Evolutionary conservation across 2,888 invertebrate genomes (phyloP), one percentile per base, ranked within the genome.

Genomic region (Agrypnus murinus): DNA sequence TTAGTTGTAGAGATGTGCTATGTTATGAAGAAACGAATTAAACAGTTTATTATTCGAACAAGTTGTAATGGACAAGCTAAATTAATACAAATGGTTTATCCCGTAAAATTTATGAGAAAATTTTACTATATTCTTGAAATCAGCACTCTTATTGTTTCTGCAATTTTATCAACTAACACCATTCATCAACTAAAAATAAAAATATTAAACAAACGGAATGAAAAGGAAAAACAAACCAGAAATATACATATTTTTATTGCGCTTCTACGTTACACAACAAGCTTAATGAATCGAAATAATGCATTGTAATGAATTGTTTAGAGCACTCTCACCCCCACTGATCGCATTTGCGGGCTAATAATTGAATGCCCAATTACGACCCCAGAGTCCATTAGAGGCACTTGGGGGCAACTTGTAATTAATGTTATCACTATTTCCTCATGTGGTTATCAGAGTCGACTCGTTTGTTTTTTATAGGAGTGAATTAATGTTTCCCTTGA

Each of bases 281-380:
- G 17, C 15, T 25, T 55, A 38, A 50, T 60, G 55, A 65, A 36
- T 53, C 57, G 64, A 57, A 69, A 74, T 74, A 74, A 69, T 72
- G 57, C 45, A 60, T 43, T 72, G 62, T 66, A 74, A 74, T 72
- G 64, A 74, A 74, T 74, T 74, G 69, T 74, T 69, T 60, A 32
- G 65, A 75, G 78, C 79, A 80, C 79, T 80, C 77, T 78, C 81
- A 77, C 80, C 80, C 80, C 80, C 78, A 78, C 79, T 79, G 79
- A 76, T 75, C 71, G 74, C 77, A 75, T 74, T 78, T 77, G 78
- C 74, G 77, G 76, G 66, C 73, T 69, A 74, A 75, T 80, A 81
- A 81, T 81, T 81, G 81, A 80, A 80, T 77, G 78, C 75, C 77
- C 81, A 81, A 81, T 81, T 80, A 81, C 77, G 69, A 77, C 79